phyloP scores from a whole-genome alignment of 2,113 vertebrate genomes.

The Campylorhamphus procurvoides region DNA sequence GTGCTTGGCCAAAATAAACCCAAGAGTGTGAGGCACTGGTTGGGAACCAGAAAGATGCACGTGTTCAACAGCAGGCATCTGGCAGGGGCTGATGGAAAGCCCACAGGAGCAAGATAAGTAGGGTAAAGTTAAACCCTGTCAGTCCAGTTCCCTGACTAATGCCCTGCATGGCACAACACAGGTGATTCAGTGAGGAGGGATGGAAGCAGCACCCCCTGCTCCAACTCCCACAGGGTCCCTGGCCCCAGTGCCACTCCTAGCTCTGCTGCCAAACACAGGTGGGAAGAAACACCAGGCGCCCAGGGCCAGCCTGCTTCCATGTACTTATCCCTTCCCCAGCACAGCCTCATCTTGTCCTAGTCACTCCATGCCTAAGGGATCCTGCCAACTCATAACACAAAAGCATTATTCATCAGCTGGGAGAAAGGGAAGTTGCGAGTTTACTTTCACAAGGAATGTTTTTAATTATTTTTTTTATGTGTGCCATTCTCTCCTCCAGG shows the following conservation, averaged over 20 bases:
- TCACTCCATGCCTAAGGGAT: rapidly evolving
- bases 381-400: not conserved
- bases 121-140: not conserved
- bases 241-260: not conserved
- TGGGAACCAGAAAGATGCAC: not conserved
- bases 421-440: not conserved
- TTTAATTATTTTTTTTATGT: not conserved
- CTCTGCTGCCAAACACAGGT: not conserved
- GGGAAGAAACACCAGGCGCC: not conserved
- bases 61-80: not conserved
- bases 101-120: not conserved
- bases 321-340: not conserved
- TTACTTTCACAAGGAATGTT: not conserved
- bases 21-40: rapidly evolving
- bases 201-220: not conserved
- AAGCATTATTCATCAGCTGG: not conserved
- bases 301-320: not conserved
- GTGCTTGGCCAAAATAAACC: not conserved
- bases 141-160: not conserved
- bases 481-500: not conserved
- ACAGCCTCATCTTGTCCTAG: not conserved
- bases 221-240: rapidly evolving
- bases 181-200: not conserved
- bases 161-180: not conserved
- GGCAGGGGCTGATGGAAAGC: not conserved